Base-by-base conservation (phyloP, 2,888 invertebrate genomes). In the Neoitamus cyanurus region DNA sequence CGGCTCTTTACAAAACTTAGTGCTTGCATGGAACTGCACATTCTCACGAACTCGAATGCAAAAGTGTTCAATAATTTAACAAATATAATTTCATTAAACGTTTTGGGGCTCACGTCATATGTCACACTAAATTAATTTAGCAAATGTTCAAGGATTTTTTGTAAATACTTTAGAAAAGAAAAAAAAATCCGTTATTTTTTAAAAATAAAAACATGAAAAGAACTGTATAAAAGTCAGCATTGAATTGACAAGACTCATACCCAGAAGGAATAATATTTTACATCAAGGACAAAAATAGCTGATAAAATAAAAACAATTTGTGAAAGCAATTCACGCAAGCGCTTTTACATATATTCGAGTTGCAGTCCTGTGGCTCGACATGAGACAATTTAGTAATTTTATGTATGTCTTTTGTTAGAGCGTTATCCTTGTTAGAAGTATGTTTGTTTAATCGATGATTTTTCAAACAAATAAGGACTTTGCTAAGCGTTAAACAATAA, bases 381-480 rank as follows among this genome's bases (percentile, higher is more conserved):
- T 58, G 25, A 58, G 6, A 20, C 15, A 6, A 20, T 20, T 70
- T 13, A 30, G 2, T 42, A 77, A 46, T 46, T 58, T 58, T 77
- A 77, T 1, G 25, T 70, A 31, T 37, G 37, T 42, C 37, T 1
- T 72, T 77, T 77, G 28, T 77, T 77, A 77, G 77, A 46, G 13
- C 28, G 9, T 46, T 36, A 25, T 77, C n/a, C 28, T 28, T 77
- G 77, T 42, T 77, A 46, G 30, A 77, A 9, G 13, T 72, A 30
- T 72, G 13, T 4, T n/a, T 69, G 5, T 46, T 46, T 37, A 46
- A 42, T 77, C 28, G 25, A 28, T 77, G 42, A 42, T 77, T 77
- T 30, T 73, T 73, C n/a, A 31, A 30, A n/a, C 48, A 48, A 73
- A 36, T 13, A 46, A 25, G 77, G 77, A 77, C 77, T 77, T 77